A percentile compares a stretch with the other conserved stretches of the same genome.
Conservation (phyloP, 2,888 invertebrate genomes). For the Chesias legatella region DNA sequence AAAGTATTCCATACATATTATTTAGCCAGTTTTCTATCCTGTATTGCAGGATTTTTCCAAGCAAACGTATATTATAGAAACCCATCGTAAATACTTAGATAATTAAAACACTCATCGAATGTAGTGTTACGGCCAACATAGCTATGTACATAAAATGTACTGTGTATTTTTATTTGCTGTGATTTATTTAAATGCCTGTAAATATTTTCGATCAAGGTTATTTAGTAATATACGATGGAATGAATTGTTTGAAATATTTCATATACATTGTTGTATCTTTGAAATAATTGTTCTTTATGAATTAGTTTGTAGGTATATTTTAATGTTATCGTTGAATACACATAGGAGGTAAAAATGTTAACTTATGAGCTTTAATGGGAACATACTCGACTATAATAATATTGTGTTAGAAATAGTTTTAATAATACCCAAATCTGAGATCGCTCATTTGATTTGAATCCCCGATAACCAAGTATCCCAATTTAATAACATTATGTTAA, state of each 20-base stretch:
- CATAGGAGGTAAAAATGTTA: conserved; percentile 22
- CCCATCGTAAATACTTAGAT: no score
- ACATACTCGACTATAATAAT: conserved; percentile 14
- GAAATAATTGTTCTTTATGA: neutral
- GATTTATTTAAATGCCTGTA: conserved; percentile 14
- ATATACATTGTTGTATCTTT: no score
- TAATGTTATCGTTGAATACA: conserved; percentile 15
- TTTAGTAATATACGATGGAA: no score
- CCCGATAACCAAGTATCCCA: neutral
- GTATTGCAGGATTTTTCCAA: conserved; percentile 13
- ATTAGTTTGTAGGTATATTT: neutral
- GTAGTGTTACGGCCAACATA: conserved; percentile 17
- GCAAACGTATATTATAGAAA: no score
- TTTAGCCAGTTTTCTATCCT: neutral
- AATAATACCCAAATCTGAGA: neutral
- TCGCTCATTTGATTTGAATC: conserved; percentile 3
- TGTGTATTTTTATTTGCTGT: conserved; percentile 28
- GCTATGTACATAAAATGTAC: conserved; percentile 34
- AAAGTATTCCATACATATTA: neutral
- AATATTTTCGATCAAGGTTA: conserved; percentile 3
- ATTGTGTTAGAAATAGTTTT: conserved; percentile 10
- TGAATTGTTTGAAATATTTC: no score
- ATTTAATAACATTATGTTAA: neutral
- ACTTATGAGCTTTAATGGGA: conserved; percentile 21
- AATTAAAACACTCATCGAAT: conserved; percentile 6